Evolutionary conservation across 2,888 invertebrate species (phyloP), one percentile per base, ranked within the genome.

Genomic region (Timandra comae): DNA sequence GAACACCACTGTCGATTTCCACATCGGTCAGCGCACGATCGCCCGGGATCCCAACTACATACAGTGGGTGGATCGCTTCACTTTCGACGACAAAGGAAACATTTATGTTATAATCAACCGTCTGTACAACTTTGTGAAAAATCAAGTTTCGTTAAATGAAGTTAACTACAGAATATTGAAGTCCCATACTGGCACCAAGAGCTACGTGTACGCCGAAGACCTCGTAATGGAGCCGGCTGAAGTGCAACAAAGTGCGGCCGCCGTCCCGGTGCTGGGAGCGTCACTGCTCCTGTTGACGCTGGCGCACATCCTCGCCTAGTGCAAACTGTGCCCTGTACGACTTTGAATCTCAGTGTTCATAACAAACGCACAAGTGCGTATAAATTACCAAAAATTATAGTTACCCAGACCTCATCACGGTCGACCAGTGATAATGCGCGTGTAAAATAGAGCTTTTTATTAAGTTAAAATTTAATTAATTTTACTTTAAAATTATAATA

Each of bases 41-140:
- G 89, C 91, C 3, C 87, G 89, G 48, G 92, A 93, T 63, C 82
- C 88, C 26, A 87, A 85, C 36, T 89, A 88, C 53, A 88, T 92
- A 45, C 92, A 93, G 63, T 93, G 93, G 93, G 88, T 91, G 0
- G 91, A 91, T 56, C 88, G 91, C 2, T 91, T 92, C 62, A 86
- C 89, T 36, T 90, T 92, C 53, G 91, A 92, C 57, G 85, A 87
- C 38, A 69, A 76, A 30, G 91, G 91, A 13, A 89, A 90, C 56
- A 70, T 92, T 4, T 91, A 89, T 62, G 89, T 90, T 6, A 82
- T 92, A 6, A 82, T 91, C n/a, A 93, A 93, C 67, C 80, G 89
- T 29, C 66, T 93, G 41, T 90, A 90, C 49, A 90, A 89, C 62
- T 91, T 90, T 56, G 85, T 91, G 21, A 88, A 87, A 45, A 87